Evolutionary conservation across 2,113 vertebrate species (phyloP).

Genomic region (Sminthopsis crassicaudata): DNA sequence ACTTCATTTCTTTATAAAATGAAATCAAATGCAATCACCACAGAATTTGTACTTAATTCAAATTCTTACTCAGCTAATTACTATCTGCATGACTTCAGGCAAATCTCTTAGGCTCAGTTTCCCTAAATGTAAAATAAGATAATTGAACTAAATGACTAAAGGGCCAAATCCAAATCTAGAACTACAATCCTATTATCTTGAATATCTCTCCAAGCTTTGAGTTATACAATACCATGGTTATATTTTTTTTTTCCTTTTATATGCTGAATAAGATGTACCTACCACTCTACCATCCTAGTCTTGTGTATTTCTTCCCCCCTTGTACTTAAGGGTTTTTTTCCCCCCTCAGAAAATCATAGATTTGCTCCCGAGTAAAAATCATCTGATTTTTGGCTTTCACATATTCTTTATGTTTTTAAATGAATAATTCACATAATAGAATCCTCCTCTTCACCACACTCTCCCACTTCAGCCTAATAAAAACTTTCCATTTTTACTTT

Average conservation of each 20-base stretch:
- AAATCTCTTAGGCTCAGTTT: not conserved
- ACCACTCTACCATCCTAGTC: not conserved
- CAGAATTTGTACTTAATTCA: not conserved
- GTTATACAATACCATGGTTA: not conserved
- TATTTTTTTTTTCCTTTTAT: not conserved
- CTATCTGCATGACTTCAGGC: not conserved
- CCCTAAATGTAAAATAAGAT: not conserved
- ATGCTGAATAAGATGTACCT: not conserved
- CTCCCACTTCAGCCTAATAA: not conserved
- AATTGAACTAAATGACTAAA: not conserved
- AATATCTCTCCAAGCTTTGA: not conserved
- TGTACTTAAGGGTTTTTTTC: not conserved
- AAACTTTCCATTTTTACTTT: not conserved
- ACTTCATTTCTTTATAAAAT: not conserved
- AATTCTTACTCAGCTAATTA: not conserved
- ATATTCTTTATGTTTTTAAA: not conserved
- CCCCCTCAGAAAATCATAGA: not conserved
- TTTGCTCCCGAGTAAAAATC: not conserved
- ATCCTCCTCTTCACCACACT: not conserved
- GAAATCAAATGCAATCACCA: not conserved
- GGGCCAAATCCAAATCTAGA: not conserved
- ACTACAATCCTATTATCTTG: not conserved
- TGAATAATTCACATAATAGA: not conserved
- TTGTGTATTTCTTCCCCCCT: not conserved
- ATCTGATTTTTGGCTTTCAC: not conserved